phyloP scores from a whole-genome alignment of 2,888 invertebrate species.

The Cryptosula pallasiana region DNA sequence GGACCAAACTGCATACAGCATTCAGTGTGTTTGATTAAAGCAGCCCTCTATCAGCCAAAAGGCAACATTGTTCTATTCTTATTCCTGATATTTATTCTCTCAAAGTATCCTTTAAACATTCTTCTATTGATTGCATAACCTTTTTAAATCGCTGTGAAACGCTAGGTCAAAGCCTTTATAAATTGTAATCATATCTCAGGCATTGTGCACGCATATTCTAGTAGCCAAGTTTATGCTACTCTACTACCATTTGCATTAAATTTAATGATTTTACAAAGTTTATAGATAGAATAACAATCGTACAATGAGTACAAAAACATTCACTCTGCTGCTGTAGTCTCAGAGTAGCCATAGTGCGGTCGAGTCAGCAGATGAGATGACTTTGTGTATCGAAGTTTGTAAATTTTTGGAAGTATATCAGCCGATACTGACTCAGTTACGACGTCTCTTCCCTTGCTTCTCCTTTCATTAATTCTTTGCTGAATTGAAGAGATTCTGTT shows the following conservation, averaged over 20 bases:
- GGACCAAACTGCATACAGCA: slow-evolving; percentile 5
- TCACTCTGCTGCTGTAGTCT: neutral
- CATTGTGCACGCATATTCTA: neutral
- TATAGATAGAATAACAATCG: neutral
- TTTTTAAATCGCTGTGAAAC: neutral
- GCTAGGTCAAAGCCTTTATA: slow-evolving; percentile 2
- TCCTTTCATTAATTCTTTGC: neutral
- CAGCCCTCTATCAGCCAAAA: slow-evolving; percentile 22
- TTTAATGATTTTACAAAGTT: neutral
- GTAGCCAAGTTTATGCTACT: neutral
- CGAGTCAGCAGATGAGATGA: neutral
- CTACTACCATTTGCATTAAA: neutral
- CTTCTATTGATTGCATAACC: slow-evolving; percentile 18
- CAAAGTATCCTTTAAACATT: neutral
- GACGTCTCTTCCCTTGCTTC: neutral
- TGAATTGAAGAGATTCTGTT: neutral
- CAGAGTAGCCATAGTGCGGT: neutral
- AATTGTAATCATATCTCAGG: neutral
- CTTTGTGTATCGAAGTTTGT: slow-evolving; percentile 18
- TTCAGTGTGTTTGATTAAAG: slow-evolving; percentile 21
- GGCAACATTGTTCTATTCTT: slow-evolving; percentile 22
- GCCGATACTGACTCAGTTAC: neutral
- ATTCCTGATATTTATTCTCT: neutral
- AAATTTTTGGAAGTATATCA: slow-evolving; percentile 13
- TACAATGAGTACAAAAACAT: neutral